Evolutionary conservation across 2,888 invertebrate genomes (phyloP).

Genomic region (Stenodema calcarata): DNA sequence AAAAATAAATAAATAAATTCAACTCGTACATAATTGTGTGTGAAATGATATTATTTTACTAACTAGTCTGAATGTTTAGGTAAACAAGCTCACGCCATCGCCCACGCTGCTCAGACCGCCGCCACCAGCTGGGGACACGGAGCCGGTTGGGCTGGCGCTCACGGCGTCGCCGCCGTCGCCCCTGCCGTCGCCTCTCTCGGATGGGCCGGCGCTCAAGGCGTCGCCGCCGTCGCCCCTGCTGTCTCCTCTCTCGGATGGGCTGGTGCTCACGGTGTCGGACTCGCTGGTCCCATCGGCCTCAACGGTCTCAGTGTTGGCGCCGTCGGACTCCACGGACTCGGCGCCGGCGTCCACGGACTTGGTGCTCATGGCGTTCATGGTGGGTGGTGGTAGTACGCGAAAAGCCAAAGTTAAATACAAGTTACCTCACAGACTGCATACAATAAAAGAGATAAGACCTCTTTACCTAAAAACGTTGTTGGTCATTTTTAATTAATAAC

Average conservation of each 20-base stretch:
- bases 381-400: conserved; percentile 29
- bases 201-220: conserved; percentile 48
- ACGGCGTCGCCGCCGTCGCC: conserved; percentile 59
- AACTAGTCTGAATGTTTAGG: background rate
- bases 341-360: conserved; percentile 12
- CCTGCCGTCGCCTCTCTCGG: conserved; percentile 57
- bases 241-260: conserved; percentile 19
- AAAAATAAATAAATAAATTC: background rate
- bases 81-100: conserved; percentile 61
- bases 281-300: conserved; percentile 15
- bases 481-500: background rate
- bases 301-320: background rate
- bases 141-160: conserved; percentile 37
- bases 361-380: conserved; percentile 18
- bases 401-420: background rate
- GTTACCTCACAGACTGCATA: conserved; percentile 29
- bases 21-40: background rate
- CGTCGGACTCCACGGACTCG: conserved; percentile 10
- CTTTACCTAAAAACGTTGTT: conserved; percentile 1
- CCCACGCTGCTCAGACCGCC: conserved; percentile 58
- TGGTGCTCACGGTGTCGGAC: conserved; percentile 22
- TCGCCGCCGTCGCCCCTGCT: conserved; percentile 3
- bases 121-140: conserved; percentile 54
- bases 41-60: background rate
- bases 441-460: conserved; percentile 41